These are phyloP conservation scores for Piezodorus guildinii DNA, from an alignment of 1,140 invertebrate genomes.

Conservation along the genomic window DNA sequence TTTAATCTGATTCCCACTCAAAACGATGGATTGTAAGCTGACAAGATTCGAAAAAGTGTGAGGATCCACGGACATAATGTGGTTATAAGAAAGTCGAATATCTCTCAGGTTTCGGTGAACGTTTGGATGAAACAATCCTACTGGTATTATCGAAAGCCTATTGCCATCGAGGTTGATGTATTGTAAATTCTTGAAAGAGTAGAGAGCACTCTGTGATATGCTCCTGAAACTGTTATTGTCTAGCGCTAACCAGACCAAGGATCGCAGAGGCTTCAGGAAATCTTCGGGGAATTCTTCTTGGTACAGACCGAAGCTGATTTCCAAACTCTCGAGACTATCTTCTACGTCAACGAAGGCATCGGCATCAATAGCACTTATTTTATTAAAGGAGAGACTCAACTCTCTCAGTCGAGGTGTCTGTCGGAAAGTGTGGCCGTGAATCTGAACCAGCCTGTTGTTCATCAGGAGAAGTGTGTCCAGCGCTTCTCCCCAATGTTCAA, in stretches of 20 bases:
- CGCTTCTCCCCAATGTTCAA: conserved; percentile 57
- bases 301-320: conserved; percentile 72
- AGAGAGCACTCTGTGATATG: conserved; percentile 46
- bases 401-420: conserved; percentile 60
- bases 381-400: conserved; percentile 79
- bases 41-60: conserved; percentile 50
- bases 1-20: conserved; percentile 58
- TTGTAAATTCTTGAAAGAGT: conserved; percentile 55
- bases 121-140: conserved; percentile 50
- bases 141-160: conserved; percentile 49
- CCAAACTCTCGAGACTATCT: conserved; percentile 63
- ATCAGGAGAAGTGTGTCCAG: conserved; percentile 71
- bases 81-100: conserved; percentile 63
- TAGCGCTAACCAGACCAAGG: conserved; percentile 70
- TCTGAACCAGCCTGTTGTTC: conserved; percentile 68
- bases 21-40: conserved; percentile 53
- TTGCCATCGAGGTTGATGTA: conserved; percentile 83
- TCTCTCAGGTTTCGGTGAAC: conserved; percentile 63
- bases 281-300: conserved; percentile 63
- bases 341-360: conserved; percentile 62
- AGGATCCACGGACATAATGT: conserved; percentile 45
- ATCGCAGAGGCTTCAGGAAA: conserved; percentile 52
- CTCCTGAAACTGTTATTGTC: conserved; percentile 77
- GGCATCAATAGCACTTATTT: conserved; percentile 60
- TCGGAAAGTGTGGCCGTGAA: conserved; percentile 60